phyloP scores from a whole-genome alignment of 1,140 invertebrate species.

The Apis mellifera region DNA sequence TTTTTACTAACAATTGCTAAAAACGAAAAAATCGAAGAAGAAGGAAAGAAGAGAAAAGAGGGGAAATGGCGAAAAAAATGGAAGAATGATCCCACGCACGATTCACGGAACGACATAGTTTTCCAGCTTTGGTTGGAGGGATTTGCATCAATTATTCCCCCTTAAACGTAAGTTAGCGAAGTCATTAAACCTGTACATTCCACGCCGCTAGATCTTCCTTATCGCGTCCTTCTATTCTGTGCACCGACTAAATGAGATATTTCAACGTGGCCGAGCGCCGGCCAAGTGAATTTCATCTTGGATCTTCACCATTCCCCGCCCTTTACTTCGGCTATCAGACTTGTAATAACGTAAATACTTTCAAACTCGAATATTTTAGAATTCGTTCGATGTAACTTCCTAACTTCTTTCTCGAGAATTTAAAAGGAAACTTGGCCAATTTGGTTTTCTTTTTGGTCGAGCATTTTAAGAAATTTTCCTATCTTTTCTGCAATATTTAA shows the following conservation, averaged over 20 bases:
- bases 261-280: neutral
- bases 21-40: too few relatives aligned
- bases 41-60: neutral
- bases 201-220: conserved; percentile 11
- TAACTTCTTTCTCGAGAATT: neutral
- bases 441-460: too few relatives aligned
- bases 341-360: neutral
- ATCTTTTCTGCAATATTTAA: too few relatives aligned
- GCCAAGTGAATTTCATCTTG: conserved; percentile 6
- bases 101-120: neutral
- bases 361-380: neutral
- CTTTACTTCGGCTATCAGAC: neutral
- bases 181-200: conserved; percentile 26
- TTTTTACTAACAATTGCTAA: too few relatives aligned
- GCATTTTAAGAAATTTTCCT: too few relatives aligned
- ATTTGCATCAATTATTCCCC: conserved; percentile 18
- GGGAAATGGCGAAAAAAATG: neutral
- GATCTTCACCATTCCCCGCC: too few relatives aligned
- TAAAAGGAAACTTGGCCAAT: too few relatives aligned
- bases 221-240: conserved; percentile 23
- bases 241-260: conserved; percentile 19
- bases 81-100: neutral
- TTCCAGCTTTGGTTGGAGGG: neutral
- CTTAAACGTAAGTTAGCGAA: conserved; percentile 5
- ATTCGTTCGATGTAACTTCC: neutral